Evolutionary conservation across 2,797 vertebrate genomes (phyloP).

Genomic region (Manis javanica): DNA sequence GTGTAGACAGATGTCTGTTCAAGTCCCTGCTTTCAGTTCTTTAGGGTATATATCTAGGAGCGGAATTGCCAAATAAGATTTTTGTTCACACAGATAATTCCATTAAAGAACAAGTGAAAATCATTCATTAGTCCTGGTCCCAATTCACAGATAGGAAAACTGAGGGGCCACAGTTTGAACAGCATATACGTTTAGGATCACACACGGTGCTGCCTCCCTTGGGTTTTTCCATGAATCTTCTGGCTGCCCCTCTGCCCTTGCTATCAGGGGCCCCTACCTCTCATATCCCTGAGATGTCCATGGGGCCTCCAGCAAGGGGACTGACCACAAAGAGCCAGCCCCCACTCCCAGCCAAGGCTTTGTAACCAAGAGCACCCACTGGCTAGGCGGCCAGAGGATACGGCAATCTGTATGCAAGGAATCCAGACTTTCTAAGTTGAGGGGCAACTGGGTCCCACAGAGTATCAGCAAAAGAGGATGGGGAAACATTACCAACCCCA

Average conservation of each 20-base stretch:
- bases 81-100: neutral
- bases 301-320: neutral
- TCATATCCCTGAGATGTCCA: neutral
- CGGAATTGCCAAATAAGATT: neutral
- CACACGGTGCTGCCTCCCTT: neutral
- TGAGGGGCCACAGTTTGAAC: neutral
- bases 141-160: neutral
- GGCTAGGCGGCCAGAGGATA: neutral
- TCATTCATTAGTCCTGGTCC: neutral
- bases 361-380: neutral
- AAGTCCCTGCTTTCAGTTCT: neutral
- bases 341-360: neutral
- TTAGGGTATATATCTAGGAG: neutral
- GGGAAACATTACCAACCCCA: neutral
- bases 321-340: neutral
- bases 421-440: neutral
- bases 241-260: neutral
- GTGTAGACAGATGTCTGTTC: neutral
- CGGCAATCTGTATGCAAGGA: neutral
- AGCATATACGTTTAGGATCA: neutral
- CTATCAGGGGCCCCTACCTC: neutral
- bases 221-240: neutral
- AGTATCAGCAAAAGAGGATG: neutral
- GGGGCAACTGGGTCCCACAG: neutral
- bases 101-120: neutral